phyloP scores from a whole-genome alignment of 2,113 vertebrate genomes.

The Perca fluviatilis region DNA sequence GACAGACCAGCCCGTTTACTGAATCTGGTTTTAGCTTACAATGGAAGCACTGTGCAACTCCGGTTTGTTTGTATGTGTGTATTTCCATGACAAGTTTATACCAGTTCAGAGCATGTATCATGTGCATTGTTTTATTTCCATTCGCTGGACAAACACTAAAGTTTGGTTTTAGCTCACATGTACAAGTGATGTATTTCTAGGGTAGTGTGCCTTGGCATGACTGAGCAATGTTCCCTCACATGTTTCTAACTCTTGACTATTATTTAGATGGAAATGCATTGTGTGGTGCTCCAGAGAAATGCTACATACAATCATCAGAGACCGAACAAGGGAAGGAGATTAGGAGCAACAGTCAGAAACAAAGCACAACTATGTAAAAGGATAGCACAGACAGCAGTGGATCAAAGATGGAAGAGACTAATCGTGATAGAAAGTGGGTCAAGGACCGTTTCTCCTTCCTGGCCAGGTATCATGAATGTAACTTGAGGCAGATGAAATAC shows the following conservation, averaged over 20 bases:
- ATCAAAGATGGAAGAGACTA: conserved; percentile 10
- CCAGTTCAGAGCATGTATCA: not conserved
- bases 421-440: conserved; percentile 39
- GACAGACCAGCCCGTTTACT: not conserved
- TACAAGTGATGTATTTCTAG: not conserved
- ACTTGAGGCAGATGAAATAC: conserved; percentile 22
- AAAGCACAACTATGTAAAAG: conserved; percentile 1
- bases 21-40: not conserved
- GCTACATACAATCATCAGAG: not conserved
- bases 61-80: too few species aligned
- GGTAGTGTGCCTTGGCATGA: not conserved
- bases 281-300: not conserved
- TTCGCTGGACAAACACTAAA: not conserved
- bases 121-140: not conserved
- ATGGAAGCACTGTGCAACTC: not conserved
- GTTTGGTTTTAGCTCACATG: not conserved
- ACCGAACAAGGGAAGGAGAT: not conserved
- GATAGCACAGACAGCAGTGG: not conserved
- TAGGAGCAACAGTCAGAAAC: conserved; percentile 4
- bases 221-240: conserved; percentile 1
- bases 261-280: not conserved
- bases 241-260: not conserved
- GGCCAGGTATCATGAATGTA: conserved; percentile 21
- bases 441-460: conserved; percentile 15
- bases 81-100: not conserved